These are phyloP conservation scores for Ursus arctos DNA, from an alignment of 2,113 vertebrate genomes.

Conservation along the genomic window DNA sequence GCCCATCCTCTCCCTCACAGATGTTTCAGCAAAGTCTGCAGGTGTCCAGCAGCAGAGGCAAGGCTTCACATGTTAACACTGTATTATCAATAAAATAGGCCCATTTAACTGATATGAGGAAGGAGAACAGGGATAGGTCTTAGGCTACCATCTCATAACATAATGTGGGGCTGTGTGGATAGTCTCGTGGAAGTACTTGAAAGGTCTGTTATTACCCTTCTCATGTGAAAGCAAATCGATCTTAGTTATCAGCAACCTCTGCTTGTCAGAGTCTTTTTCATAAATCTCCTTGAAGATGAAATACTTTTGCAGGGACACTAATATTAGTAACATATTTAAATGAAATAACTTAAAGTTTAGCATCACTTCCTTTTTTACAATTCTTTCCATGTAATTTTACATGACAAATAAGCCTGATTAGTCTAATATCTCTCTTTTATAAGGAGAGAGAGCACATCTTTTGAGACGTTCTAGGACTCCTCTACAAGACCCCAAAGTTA, in stretches of 20 bases:
- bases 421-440: background rate
- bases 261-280: background rate
- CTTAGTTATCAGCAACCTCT: background rate
- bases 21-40: background rate
- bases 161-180: background rate
- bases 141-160: background rate
- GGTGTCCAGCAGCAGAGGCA: background rate
- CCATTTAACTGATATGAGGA: background rate
- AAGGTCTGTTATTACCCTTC: background rate
- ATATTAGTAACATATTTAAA: background rate
- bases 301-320: background rate
- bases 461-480: background rate
- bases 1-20: background rate
- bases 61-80: background rate
- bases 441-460: background rate
- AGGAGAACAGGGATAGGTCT: background rate
- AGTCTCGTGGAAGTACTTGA: background rate
- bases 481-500: slow-evolving; percentile 6
- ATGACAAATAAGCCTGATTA: background rate
- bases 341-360: background rate
- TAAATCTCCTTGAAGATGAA: background rate
- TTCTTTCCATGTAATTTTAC: background rate
- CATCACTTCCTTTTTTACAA: background rate
- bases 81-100: background rate
- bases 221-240: background rate